Evolutionary conservation across 1,140 invertebrate species (phyloP), one percentile per base, ranked within the genome.

Genomic region (Achroia grisella): DNA sequence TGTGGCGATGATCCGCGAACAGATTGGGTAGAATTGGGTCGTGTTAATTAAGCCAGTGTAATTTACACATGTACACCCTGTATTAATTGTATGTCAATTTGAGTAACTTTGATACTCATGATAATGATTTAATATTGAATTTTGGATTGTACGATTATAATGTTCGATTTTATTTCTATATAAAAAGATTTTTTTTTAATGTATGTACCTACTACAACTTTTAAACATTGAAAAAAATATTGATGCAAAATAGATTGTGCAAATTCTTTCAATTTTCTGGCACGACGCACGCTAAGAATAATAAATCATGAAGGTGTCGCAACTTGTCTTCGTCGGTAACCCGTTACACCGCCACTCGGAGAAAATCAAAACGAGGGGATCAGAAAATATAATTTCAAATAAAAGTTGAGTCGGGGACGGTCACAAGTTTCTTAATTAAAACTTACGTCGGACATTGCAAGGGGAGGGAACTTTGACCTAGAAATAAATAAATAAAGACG

Each of bases 361-460:
- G 73, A 71, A 77, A 76, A 71, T 71, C 58, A 67, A 73, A 79
- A 72, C 62, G 61, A 66, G 58, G 63, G 68, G 65, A 73, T 77
- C 67, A 68, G 62, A 79, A 79, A 80, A 82, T 77, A 82, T 79
- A 80, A 82, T 82, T 84, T 80, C 62, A 80, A 84, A 84, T 81
- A 84, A 80, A 84, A 81, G 76, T 84, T 81, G 45, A 72, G 60
- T 68, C 58, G 30, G 64, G 64, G 61, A 71, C 78, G 67, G 71
- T 78, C 73, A 71, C 80, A 85, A 82, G 80, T 85, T 85, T 82
- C 74, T 82, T 84, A 82, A 82, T 84, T 82, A 84, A 84, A 84
- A 84, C 76, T 84, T 84, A 82, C 54, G 73, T 80, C 64, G 61
- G 68, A 66, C 62, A 70, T 70, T 64, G 71, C 62, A 60, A 71